These are phyloP conservation scores for Periparus ater DNA, from an alignment of 2,797 vertebrate species.

Conservation along the genomic window DNA sequence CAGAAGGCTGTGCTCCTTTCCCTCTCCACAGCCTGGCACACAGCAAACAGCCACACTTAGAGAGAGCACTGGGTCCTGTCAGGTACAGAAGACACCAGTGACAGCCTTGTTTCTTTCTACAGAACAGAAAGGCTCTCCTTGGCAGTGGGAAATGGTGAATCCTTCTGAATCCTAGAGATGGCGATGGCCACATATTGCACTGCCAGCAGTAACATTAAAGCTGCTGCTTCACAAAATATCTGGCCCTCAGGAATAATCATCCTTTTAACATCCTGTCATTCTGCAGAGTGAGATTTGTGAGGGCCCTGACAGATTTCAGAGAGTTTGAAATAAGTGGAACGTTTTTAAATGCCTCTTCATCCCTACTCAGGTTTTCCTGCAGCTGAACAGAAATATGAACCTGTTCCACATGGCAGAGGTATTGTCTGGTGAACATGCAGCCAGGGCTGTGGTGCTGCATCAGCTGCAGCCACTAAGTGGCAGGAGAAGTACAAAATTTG, in stretches of 20 bases:
- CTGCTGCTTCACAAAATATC: background rate
- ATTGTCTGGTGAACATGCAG: background rate
- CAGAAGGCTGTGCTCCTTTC: background rate
- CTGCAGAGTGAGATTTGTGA: background rate
- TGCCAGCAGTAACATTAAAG: background rate
- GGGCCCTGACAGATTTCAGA: background rate
- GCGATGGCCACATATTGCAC: background rate
- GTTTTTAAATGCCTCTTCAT: background rate
- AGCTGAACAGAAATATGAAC: background rate
- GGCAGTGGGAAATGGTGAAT: background rate
- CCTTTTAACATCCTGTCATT: background rate
- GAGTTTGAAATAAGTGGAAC: background rate
- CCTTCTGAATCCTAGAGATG: background rate
- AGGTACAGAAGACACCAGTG: background rate
- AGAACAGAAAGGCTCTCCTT: background rate
- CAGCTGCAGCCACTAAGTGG: constrained; percentile 38
- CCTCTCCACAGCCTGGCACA: background rate
- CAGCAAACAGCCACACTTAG: background rate
- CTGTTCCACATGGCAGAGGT: background rate
- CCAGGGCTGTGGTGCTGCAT: background rate
- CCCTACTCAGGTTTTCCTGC: background rate
- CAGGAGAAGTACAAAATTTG: constrained; percentile 20
- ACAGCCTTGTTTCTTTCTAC: background rate
- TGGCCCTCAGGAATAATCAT: background rate
- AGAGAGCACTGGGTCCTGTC: background rate